Evolutionary conservation across 2,797 vertebrate genomes (phyloP).

Genomic region (Enteromius trimaculatus): DNA sequence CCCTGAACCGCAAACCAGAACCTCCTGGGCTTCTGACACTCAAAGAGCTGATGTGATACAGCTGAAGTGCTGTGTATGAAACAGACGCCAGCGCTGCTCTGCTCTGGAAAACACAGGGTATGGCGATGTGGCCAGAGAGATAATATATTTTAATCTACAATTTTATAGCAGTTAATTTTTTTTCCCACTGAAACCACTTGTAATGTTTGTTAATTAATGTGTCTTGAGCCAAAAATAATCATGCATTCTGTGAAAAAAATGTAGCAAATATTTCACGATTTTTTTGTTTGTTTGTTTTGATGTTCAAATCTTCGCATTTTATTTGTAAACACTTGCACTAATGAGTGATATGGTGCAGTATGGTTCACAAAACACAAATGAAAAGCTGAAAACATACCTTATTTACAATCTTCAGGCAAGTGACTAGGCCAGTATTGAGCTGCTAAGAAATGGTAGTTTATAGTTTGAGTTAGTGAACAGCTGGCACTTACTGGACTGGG

Average conservation of each 20-base stretch:
- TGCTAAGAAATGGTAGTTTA: background rate
- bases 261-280: background rate
- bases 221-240: background rate
- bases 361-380: background rate
- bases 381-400: background rate
- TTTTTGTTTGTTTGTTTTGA: background rate
- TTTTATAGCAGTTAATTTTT: background rate
- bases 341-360: background rate
- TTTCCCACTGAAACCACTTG: background rate
- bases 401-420: background rate
- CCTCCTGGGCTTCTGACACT: background rate
- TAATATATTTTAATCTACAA: background rate
- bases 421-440: background rate
- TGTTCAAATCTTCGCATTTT: background rate
- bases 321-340: background rate
- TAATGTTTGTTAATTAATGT: background rate
- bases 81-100: background rate
- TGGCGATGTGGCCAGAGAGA: background rate
- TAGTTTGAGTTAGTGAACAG: background rate
- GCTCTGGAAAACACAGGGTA: constrained; percentile 16
- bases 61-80: background rate
- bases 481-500: constrained; percentile 91
- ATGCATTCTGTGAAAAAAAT: background rate
- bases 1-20: constrained; percentile 11
- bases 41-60: background rate